These are phyloP conservation scores for Heliconius cydno DNA, from an alignment of 2,888 invertebrate genomes.

Conservation along the genomic window DNA sequence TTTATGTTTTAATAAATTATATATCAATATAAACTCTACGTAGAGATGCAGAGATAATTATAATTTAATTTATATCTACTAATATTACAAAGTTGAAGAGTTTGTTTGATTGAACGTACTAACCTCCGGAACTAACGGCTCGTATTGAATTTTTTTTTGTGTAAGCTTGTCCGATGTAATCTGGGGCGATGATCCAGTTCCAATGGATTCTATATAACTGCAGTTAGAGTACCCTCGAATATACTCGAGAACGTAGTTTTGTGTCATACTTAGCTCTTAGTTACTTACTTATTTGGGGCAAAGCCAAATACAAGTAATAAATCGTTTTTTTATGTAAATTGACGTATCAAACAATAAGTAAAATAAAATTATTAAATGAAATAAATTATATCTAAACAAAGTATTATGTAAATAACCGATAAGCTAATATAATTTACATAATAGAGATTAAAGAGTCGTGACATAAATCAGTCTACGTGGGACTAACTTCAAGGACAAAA, in stretches of 20 bases:
- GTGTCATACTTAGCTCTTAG: too few species aligned
- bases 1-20: too few species aligned
- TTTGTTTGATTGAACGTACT: background rate
- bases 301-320: too few species aligned
- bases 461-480: background rate
- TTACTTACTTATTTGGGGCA: too few species aligned
- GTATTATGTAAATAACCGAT: constrained; percentile 1
- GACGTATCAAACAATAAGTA: background rate
- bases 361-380: background rate
- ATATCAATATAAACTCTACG: too few species aligned
- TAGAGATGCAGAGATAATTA: too few species aligned
- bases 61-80: background rate
- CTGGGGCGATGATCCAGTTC: too few species aligned
- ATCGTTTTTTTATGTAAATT: too few species aligned
- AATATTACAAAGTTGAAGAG: background rate
- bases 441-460: background rate
- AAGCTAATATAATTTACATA: constrained; percentile 2
- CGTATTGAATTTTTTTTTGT: background rate
- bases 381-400: background rate
- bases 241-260: background rate
- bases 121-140: background rate
- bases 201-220: too few species aligned
- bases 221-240: background rate
- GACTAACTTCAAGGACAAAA: constrained; percentile 7
- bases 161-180: too few species aligned